A percentile compares a stretch with the other conserved stretches of the same genome.
These are phyloP conservation scores for Lacerta viridis DNA, from an alignment of 2,797 vertebrate genomes.

Conservation along the genomic window DNA sequence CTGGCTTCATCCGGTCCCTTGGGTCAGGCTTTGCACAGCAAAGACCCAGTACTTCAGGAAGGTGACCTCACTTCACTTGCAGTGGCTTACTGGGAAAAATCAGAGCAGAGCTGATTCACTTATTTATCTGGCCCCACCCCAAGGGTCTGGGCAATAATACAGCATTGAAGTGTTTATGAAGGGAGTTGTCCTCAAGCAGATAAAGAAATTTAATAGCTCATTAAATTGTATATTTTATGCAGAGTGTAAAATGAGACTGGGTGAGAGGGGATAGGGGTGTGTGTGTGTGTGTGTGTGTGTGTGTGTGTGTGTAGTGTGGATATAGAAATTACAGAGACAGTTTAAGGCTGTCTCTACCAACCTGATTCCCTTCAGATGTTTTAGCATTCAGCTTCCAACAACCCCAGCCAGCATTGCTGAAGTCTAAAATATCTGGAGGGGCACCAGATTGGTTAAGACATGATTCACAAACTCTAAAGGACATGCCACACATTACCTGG, in stretches of 20 bases:
- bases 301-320: neutral
- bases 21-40: constrained; percentile 26
- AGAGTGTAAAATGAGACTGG: neutral
- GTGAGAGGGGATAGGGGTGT: neutral
- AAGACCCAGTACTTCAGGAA: constrained; percentile 49
- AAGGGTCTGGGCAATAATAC: neutral
- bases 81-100: constrained; percentile 42
- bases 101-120: constrained; percentile 15
- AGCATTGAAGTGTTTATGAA: constrained; percentile 7
- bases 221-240: neutral
- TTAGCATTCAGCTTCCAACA: no score
- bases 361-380: no score
- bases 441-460: neutral
- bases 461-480: neutral
- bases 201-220: constrained; percentile 27
- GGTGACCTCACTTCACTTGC: constrained; percentile 48
- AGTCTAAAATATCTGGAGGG: no score
- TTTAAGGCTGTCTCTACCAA: neutral
- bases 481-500: neutral
- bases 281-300: neutral
- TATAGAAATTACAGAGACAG: neutral
- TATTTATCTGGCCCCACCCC: constrained; percentile 19
- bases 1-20: constrained; percentile 25
- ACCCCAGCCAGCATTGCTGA: no score
- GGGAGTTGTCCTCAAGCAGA: constrained; percentile 36